phyloP scores from a whole-genome alignment of 2,113 vertebrate species.

The Donacobius atricapilla region DNA sequence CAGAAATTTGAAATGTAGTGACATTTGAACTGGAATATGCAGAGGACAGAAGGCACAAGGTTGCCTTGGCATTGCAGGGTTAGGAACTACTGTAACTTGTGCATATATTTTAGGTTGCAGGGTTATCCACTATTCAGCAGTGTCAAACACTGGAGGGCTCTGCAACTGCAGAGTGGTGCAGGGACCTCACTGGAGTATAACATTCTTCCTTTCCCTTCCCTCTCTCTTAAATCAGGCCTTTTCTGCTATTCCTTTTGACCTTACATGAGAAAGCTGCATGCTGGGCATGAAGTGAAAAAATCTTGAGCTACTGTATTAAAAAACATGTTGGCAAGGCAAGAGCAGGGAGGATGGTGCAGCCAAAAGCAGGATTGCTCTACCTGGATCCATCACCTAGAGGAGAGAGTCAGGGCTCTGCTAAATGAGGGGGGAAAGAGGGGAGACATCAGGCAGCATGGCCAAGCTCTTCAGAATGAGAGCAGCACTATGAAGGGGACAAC shows the following conservation, averaged over 20 bases:
- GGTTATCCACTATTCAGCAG: background rate
- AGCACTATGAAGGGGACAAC: background rate
- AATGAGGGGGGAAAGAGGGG: accelerated
- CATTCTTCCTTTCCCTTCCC: background rate
- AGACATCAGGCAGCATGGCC: background rate
- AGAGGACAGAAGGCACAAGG: background rate
- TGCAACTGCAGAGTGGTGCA: background rate
- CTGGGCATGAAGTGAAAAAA: background rate
- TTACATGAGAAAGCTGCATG: background rate
- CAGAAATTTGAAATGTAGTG: background rate
- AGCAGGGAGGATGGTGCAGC: background rate
- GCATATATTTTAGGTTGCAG: background rate
- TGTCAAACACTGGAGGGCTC: background rate
- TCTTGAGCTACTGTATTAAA: background rate
- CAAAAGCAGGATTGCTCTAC: background rate
- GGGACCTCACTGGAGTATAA: accelerated
- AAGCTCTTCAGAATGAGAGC: background rate
- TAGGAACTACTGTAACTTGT: background rate
- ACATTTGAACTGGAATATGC: background rate
- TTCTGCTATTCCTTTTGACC: background rate
- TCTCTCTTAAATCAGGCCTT: background rate
- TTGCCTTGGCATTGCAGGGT: background rate
- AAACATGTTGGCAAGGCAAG: background rate
- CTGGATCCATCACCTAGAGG: background rate
- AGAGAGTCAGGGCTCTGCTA: background rate